These are phyloP conservation scores for Bicyclus anynana DNA, from an alignment of 1,140 invertebrate species.

Conservation along the genomic window DNA sequence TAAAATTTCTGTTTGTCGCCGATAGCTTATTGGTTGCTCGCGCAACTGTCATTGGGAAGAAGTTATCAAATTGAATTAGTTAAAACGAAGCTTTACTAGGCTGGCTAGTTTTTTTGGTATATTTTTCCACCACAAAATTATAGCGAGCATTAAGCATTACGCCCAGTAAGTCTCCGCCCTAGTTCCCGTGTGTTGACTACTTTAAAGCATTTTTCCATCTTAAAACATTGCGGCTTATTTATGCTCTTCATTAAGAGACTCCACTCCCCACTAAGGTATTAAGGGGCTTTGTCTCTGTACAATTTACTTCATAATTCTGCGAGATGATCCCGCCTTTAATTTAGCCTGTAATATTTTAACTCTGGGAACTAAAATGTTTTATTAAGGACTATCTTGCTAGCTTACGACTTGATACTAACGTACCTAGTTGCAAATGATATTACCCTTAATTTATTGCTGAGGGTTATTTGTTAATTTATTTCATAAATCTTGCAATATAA, in stretches of 20 bases:
- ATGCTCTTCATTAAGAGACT: slow-evolving; percentile 11
- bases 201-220: neutral
- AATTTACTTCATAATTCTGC: slow-evolving; percentile 15
- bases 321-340: slow-evolving; percentile 9
- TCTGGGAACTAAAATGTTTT: neutral
- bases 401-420: neutral
- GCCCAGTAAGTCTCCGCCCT: too few relatives aligned
- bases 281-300: slow-evolving; percentile 10
- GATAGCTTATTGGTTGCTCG: too few relatives aligned
- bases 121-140: too few relatives aligned
- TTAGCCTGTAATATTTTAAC: neutral
- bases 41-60: too few relatives aligned
- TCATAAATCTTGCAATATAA: too few relatives aligned
- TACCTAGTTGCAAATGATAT: neutral
- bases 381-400: neutral
- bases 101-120: too few relatives aligned
- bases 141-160: too few relatives aligned
- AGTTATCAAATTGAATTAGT: too few relatives aligned
- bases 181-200: too few relatives aligned
- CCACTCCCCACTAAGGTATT: slow-evolving; percentile 3
- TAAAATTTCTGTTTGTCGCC: too few relatives aligned
- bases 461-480: too few relatives aligned
- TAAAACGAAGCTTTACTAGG: too few relatives aligned
- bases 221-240: slow-evolving; percentile 10
- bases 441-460: neutral